Base-by-base conservation (phyloP, 2,113 vertebrate species). In the Polypterus senegalus region DNA sequence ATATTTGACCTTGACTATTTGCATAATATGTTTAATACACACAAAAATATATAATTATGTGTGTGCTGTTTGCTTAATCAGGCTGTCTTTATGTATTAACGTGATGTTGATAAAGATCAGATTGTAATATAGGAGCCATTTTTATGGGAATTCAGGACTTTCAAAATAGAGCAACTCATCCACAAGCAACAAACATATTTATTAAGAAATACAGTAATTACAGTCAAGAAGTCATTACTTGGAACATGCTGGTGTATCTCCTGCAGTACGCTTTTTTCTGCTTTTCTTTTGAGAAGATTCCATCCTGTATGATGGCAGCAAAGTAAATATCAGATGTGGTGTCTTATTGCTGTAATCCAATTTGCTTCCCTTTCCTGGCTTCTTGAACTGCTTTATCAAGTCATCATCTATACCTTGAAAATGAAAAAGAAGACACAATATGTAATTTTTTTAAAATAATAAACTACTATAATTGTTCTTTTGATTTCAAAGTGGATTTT, bases 261-360 rank as follows among this genome's bases (percentile, higher is more conserved):
- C 68, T 11, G 85, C 85, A 1, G 85, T 83, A 69, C 87, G 83
- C 74, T 79, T 83, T 67, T 84, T 83, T 68, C 87, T 82, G 69
- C 68, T 81, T 72, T 79, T 85, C 75, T 75, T 85, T 69, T 63
- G 63, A 0, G 76, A 77, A 73, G 78, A 78, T 59, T 87, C 85
- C 60, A 83, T 70, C 48, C 86, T 70, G 70, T 83, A 83, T 0
- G 81, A 82, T 59, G 86, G 87, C 71, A 88, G 75, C 73, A 88
- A 72, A 46, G 85, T 88, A 62, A 89, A 81, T 71, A 89, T 87
- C 69, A 89, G 84, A 75, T 89, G 85, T 0, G 87, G 86, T 1
- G 80, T 85, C 77, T 86, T 86, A 71, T 79, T 81, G 75, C 81
- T 86, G 67, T 83, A 86, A 53, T 86, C 83, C 0, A 77, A 68